Evolutionary conservation across 2,888 invertebrate species (phyloP).

Genomic region (Diogma glabrata): DNA sequence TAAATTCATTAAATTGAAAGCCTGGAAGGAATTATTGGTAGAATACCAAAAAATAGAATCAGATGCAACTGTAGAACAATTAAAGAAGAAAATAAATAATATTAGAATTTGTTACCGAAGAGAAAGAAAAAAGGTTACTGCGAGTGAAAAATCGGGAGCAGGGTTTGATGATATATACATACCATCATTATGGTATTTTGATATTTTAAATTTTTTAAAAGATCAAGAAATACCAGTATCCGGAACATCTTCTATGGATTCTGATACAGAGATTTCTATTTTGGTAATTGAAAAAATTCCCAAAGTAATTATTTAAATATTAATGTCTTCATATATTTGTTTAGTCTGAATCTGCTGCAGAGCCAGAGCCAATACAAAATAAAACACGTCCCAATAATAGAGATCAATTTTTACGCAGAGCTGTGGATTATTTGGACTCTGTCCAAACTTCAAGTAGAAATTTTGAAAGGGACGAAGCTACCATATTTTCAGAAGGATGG

Average conservation of each 20-base stretch:
- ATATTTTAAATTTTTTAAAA: neutral
- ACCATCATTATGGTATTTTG: neutral
- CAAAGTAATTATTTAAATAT: conserved; percentile 5
- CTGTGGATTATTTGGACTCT: neutral
- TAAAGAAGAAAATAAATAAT: neutral
- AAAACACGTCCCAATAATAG: neutral
- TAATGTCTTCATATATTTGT: neutral
- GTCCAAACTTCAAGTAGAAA: neutral
- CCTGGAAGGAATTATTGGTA: neutral
- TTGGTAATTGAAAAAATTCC: neutral
- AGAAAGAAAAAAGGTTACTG: neutral
- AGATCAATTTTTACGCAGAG: conserved; percentile 2
- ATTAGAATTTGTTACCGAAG: neutral
- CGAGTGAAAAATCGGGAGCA: neutral
- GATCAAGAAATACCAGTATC: neutral
- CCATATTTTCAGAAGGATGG: neutral
- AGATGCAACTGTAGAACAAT: neutral
- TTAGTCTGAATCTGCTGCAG: neutral
- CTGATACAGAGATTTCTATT: neutral
- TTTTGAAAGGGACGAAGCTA: neutral
- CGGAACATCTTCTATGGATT: neutral
- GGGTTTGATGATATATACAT: neutral
- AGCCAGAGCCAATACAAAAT: neutral
- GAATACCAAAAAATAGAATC: neutral
- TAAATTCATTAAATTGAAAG: too few relatives aligned